A percentile compares a stretch with the other conserved stretches of the same genome.
phyloP scores from a whole-genome alignment of 2,888 invertebrate genomes.

The Stomorhina lunata region DNA sequence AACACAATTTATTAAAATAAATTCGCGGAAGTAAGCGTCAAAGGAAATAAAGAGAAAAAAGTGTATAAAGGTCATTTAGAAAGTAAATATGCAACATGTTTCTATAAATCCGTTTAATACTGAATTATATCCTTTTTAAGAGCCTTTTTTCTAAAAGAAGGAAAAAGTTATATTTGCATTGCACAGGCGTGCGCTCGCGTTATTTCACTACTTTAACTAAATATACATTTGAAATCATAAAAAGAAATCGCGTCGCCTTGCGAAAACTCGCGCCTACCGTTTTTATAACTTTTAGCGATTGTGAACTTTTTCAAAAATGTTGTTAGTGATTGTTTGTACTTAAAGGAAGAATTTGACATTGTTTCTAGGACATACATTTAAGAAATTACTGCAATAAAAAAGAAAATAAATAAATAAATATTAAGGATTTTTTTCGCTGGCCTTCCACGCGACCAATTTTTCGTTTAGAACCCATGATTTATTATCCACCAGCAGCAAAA shows the following conservation, averaged over 20 bases:
- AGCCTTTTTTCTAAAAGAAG: too few species aligned
- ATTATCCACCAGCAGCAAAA: slow-evolving; percentile 11
- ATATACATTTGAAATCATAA: slow-evolving; percentile 36
- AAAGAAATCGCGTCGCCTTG: slow-evolving; percentile 46
- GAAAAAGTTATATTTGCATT: slow-evolving; percentile 41
- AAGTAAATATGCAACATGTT: neutral
- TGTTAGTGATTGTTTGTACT: neutral
- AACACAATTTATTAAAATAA: too few species aligned
- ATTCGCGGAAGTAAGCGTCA: slow-evolving; percentile 54
- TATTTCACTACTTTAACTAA: neutral
- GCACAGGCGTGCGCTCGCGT: slow-evolving; percentile 25
- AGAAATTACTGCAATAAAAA: slow-evolving; percentile 24
- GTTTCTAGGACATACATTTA: neutral
- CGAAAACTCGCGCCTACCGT: slow-evolving; percentile 63
- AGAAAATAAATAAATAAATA: slow-evolving; percentile 26
- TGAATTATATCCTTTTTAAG: neutral
- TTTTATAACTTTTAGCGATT: slow-evolving; percentile 47
- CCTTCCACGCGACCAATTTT: slow-evolving; percentile 56
- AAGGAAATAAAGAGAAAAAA: slow-evolving; percentile 1
- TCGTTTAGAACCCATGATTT: neutral
- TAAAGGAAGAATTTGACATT: too few species aligned
- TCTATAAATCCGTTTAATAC: neutral
- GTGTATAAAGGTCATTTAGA: neutral
- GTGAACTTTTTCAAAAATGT: slow-evolving; percentile 2
- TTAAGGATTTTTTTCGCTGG: slow-evolving; percentile 7